Conservation (phyloP, 2,888 invertebrate species). For the Tenodera sinensis region DNA sequence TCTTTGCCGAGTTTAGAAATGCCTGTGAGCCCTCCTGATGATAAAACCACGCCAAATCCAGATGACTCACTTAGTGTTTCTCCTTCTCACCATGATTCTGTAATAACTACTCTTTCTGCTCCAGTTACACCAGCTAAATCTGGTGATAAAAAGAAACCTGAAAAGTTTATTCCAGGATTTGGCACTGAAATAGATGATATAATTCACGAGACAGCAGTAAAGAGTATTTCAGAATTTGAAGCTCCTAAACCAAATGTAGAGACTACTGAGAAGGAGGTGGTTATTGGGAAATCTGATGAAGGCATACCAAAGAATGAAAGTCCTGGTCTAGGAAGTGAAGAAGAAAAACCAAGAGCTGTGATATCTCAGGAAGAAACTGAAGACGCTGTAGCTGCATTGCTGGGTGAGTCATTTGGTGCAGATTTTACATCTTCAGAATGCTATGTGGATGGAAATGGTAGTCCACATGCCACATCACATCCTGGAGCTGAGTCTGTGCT, state of each 20-base stretch:
- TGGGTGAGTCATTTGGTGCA: slow-evolving; percentile 81
- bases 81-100: slow-evolving; percentile 28
- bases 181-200: slow-evolving; percentile 63
- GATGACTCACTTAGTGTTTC: not conserved
- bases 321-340: slow-evolving; percentile 52
- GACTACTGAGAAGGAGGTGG: slow-evolving; percentile 38
- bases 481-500: slow-evolving; percentile 50
- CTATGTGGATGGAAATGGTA: slow-evolving; percentile 50
- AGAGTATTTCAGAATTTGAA: slow-evolving; percentile 62
- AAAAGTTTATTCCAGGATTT: slow-evolving; percentile 65
- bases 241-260: slow-evolving; percentile 31
- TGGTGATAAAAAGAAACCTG: slow-evolving; percentile 51
- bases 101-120: slow-evolving; percentile 35
- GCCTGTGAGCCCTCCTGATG: slow-evolving; percentile 22
- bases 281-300: slow-evolving; percentile 34
- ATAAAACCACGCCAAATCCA: slow-evolving; percentile 30
- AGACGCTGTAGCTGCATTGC: slow-evolving; percentile 83
- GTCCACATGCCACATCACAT: slow-evolving; percentile 18
- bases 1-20: slow-evolving; percentile 25
- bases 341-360: slow-evolving; percentile 75
- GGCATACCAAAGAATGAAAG: slow-evolving; percentile 45
- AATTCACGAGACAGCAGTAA: slow-evolving; percentile 75
- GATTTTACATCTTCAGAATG: slow-evolving; percentile 51
- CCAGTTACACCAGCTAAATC: not conserved
- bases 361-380: slow-evolving; percentile 92